A percentile compares a stretch with the other conserved stretches of the same genome.
These are phyloP conservation scores for Drosophila austrosaltans DNA, from an alignment of 2,888 invertebrate genomes.

Conservation along the genomic window DNA sequence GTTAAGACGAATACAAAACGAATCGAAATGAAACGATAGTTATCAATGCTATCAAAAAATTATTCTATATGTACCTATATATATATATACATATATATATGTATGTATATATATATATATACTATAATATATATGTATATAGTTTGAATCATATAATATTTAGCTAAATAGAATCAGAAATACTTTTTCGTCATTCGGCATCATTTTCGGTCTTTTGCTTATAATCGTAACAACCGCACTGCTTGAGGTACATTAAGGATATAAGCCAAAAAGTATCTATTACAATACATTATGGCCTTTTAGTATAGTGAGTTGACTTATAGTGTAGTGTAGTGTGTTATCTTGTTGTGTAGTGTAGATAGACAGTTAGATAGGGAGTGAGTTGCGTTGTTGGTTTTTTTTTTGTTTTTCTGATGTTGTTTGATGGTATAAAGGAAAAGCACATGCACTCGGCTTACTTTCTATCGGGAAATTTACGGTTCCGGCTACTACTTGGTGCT, in stretches of 20 bases:
- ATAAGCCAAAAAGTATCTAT: slow-evolving; percentile 43
- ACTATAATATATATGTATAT: slow-evolving; percentile 33
- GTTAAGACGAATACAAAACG: slow-evolving; percentile 8
- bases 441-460: slow-evolving; percentile 51
- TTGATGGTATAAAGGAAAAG: background rate
- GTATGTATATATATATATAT: slow-evolving; percentile 11
- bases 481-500: slow-evolving; percentile 74
- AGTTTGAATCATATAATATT: slow-evolving; percentile 32
- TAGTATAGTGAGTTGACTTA: slow-evolving; percentile 42
- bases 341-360: slow-evolving; percentile 5
- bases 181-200: slow-evolving; percentile 15
- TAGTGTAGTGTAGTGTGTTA: slow-evolving; percentile 3
- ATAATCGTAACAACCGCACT: slow-evolving; percentile 67
- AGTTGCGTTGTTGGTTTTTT: slow-evolving; percentile 31
- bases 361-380: slow-evolving; percentile 12
- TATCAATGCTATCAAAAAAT: slow-evolving; percentile 34
- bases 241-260: slow-evolving; percentile 78
- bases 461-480: slow-evolving; percentile 80
- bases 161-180: slow-evolving; percentile 59
- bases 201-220: slow-evolving; percentile 30
- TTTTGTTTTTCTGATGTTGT: background rate
- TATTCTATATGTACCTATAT: slow-evolving; percentile 20
- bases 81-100: slow-evolving; percentile 45
- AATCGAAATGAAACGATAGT: slow-evolving; percentile 24
- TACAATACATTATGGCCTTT: slow-evolving; percentile 36